Evolutionary conservation across 2,888 invertebrate species (phyloP).

Genomic region (Iselma pallidipennis): DNA sequence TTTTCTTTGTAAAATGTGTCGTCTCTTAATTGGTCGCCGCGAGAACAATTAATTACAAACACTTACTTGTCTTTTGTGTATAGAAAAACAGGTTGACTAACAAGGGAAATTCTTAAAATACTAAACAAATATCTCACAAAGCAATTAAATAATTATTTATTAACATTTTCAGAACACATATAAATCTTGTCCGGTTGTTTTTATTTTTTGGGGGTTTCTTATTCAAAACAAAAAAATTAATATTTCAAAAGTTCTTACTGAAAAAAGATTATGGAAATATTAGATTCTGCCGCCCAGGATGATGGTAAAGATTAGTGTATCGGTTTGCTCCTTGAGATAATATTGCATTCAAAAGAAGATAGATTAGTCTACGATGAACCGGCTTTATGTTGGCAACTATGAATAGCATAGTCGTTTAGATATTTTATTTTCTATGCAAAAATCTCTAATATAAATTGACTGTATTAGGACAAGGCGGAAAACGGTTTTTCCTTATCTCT

Average conservation of each 20-base stretch:
- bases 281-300: slow-evolving; percentile 17
- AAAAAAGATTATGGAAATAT: background rate
- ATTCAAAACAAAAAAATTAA: too few relatives aligned
- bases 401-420: slow-evolving; percentile 18
- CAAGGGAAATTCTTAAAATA: slow-evolving; percentile 7
- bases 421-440: slow-evolving; percentile 15
- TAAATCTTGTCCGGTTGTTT: background rate
- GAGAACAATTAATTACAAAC: slow-evolving; percentile 22
- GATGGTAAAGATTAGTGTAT: slow-evolving; percentile 23
- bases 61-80: slow-evolving; percentile 15
- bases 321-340: slow-evolving; percentile 22
- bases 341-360: slow-evolving; percentile 26
- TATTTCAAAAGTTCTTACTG: too few relatives aligned
- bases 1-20: slow-evolving; percentile 9
- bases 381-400: slow-evolving; percentile 22
- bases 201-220: background rate
- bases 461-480: slow-evolving; percentile 10
- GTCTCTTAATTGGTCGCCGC: slow-evolving; percentile 17
- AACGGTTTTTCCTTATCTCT: slow-evolving; percentile 4
- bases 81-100: slow-evolving; percentile 9
- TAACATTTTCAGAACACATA: slow-evolving; percentile 15
- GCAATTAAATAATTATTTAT: slow-evolving; percentile 25
- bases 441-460: slow-evolving; percentile 22
- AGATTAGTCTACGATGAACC: slow-evolving; percentile 23
- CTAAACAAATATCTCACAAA: slow-evolving; percentile 17